Percentiles rank a stretch among this genome's conserved stretches.
Conservation (phyloP, 2,797 vertebrate species). For the Spheniscus humboldti region DNA sequence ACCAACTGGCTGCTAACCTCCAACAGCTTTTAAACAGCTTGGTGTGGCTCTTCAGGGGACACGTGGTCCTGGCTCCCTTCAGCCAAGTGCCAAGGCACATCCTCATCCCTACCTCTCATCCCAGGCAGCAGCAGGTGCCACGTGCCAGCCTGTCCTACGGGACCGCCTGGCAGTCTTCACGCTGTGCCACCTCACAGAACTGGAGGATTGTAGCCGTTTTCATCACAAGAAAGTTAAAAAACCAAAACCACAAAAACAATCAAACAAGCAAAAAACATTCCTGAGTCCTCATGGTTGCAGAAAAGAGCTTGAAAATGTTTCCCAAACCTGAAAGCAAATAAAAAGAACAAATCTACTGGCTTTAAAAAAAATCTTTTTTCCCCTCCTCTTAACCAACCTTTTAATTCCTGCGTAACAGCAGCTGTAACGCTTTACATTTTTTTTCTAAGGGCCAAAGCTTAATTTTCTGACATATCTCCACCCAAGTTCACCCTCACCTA, state of each 20-base stretch:
- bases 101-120: background rate
- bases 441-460: background rate
- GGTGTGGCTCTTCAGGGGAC: background rate
- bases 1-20: rapidly evolving
- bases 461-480: background rate
- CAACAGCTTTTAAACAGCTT: background rate
- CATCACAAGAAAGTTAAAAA: background rate
- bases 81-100: rapidly evolving
- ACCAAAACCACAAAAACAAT: background rate
- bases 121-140: background rate
- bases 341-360: background rate
- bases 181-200: background rate
- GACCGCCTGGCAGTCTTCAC: background rate
- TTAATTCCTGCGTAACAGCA: rapidly evolving
- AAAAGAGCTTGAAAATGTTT: background rate
- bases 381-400: background rate
- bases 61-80: rapidly evolving
- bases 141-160: rapidly evolving
- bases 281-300: background rate
- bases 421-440: background rate
- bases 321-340: background rate
- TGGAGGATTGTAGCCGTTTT: rapidly evolving
- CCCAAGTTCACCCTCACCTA: rapidly evolving
- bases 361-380: background rate
- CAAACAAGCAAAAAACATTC: background rate